Conservation (phyloP, 1,140 invertebrate species). For the Agraylea sexmaculata region DNA sequence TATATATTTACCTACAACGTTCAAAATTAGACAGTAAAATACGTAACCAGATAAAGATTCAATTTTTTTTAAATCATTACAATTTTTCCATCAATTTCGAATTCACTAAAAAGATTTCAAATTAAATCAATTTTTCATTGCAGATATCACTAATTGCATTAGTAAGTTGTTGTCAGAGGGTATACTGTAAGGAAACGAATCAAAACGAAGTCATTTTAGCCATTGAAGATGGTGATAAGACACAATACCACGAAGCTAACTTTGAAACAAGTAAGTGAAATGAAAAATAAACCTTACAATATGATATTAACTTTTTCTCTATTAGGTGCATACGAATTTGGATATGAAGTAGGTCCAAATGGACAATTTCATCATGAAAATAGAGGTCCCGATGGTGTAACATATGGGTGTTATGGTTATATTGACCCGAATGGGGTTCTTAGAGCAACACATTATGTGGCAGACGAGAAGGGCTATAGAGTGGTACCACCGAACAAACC, state of each 20-base stretch:
- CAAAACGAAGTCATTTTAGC: conserved; percentile 46
- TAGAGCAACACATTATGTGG: conserved; percentile 60
- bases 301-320: neutral
- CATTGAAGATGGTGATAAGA: conserved; percentile 54
- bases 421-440: conserved; percentile 54
- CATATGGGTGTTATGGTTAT: conserved; percentile 69
- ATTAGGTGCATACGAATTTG: conserved; percentile 57
- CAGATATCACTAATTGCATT: no score
- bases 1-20: no score
- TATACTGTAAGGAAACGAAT: conserved; percentile 11
- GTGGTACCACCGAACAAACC: conserved; percentile 54
- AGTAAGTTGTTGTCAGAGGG: neutral
- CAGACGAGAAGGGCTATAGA: conserved; percentile 65
- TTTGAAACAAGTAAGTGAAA: conserved; percentile 51
- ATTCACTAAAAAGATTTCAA: no score
- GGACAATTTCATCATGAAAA: conserved; percentile 71
- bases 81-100: no score
- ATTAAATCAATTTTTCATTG: no score
- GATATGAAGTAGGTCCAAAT: conserved; percentile 57
- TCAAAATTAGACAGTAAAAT: no score
- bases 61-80: no score
- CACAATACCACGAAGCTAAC: conserved; percentile 57
- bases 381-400: conserved; percentile 57
- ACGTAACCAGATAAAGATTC: no score
- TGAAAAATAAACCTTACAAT: neutral